Percentiles rank a stretch among this genome's conserved stretches.
Evolutionary conservation across 2,888 invertebrate genomes (phyloP).

Genomic region (Harpalus rufipes): DNA sequence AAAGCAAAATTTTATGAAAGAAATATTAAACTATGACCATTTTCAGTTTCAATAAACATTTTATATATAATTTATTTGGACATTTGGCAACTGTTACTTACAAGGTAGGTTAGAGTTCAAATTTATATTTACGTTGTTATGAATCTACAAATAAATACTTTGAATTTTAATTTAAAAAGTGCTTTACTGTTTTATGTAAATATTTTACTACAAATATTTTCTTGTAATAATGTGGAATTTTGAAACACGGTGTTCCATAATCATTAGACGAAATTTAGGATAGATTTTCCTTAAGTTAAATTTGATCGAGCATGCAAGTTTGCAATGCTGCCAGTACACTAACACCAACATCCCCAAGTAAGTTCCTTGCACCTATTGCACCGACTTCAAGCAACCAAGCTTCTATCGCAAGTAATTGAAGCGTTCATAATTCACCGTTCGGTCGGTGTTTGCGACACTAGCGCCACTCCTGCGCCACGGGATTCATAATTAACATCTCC

Average conservation of each 20-base stretch:
- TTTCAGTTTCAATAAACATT: too few relatives aligned
- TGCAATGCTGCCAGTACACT: not conserved
- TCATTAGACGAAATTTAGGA: not conserved
- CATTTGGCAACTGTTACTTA: too few relatives aligned
- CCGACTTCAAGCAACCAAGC: not conserved
- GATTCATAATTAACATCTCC: constrained; percentile 64
- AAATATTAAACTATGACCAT: too few relatives aligned
- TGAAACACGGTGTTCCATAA: not conserved
- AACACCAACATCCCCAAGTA: not conserved
- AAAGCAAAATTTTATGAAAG: too few relatives aligned
- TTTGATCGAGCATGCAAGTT: constrained; percentile 27
- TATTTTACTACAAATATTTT: too few relatives aligned
- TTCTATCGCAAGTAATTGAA: constrained; percentile 60
- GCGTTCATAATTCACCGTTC: constrained; percentile 60
- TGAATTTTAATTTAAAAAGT: too few relatives aligned
- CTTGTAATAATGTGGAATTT: too few relatives aligned
- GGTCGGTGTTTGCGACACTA: constrained; percentile 50
- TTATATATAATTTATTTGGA: too few relatives aligned
- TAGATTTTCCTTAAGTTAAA: not conserved
- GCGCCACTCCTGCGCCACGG: constrained; percentile 37
- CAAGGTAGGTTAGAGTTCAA: too few relatives aligned
- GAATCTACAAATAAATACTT: too few relatives aligned
- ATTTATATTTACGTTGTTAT: too few relatives aligned
- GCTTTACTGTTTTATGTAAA: too few relatives aligned
- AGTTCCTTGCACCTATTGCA: not conserved